A percentile compares a stretch with the other conserved stretches of the same genome.
These are phyloP conservation scores for Herminia tarsipennalis DNA, from an alignment of 2,888 invertebrate species.

Conservation along the genomic window DNA sequence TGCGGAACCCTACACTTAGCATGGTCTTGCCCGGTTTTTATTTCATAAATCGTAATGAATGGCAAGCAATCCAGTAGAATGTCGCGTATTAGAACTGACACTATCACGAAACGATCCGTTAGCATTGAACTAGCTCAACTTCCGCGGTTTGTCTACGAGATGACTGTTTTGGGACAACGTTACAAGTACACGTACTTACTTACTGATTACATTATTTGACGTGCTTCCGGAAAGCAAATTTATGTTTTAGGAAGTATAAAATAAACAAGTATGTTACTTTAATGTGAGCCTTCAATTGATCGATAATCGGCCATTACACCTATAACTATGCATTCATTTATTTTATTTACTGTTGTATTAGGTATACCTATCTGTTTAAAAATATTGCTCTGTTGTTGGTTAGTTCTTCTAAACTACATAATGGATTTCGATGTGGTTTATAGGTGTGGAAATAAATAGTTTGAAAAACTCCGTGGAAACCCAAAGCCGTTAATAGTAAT, in stretches of 20 bases:
- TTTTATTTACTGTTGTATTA: background rate
- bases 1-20: no score
- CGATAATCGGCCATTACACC: background rate
- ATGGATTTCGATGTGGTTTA: no score
- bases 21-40: no score
- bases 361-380: no score
- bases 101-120: background rate
- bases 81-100: no score
- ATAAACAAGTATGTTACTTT: background rate
- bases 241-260: constrained; percentile 15
- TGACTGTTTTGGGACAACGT: constrained; percentile 9
- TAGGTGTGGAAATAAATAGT: no score
- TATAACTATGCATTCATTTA: background rate
- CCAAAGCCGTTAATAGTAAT: no score
- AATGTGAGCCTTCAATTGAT: background rate
- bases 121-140: constrained; percentile 6
- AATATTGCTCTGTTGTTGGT: no score
- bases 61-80: background rate
- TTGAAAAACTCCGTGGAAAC: no score
- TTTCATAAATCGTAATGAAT: no score
- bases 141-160: constrained; percentile 8
- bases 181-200: background rate
- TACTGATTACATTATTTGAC: background rate
- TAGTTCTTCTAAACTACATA: no score
- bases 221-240: constrained; percentile 9